Base-by-base conservation (phyloP, 2,888 invertebrate genomes). In the Caenorhabditis drosophilae region DNA sequence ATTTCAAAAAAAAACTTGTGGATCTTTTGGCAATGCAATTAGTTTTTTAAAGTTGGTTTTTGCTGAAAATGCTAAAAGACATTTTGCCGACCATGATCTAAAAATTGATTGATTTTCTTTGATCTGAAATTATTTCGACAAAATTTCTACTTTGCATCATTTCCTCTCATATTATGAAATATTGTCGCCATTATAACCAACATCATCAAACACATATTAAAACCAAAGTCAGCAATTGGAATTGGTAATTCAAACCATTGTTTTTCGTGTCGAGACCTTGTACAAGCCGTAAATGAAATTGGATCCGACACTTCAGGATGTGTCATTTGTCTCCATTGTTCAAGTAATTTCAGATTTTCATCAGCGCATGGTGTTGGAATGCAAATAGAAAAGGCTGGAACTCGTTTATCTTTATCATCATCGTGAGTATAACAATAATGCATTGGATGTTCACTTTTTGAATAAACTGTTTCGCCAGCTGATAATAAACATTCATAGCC, bases 401-500 rank as follows among this genome's bases (percentile, higher is more conserved):
- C 71, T 45, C 67, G 52, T 18, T 63, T 71, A 41, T 70, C 56
- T 20, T 75, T 58, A 40, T 64, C 67, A 45, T 70, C 72, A 45
- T 72, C 70, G 57, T 73, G 66, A 16, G 67, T 68, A 52, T 78
- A 79, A 58, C 82, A 82, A 60, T 79, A 82, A 58, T 80, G 79
- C 70, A 82, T 66, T 12, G 82, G 82, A 51, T 82, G 78, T 47
- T 82, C 76, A n/a, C 76, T 76, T 16, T 76, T 76, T 6, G 78
- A 78, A 58, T 80, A 82, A 26, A 74, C 67, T 1, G 80, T 80
- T 55, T 82, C 82, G 18, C 82, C 82, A 22, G 82, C 82, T 2
- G 82, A 67, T 18, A 79, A 62, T 15, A 82, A 66, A 59, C 82
- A 82, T 63, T 76, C 74, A 61, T 72, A 75, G 6, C 73, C 75